phyloP scores from a whole-genome alignment of 1,140 invertebrate genomes.

The Saxidomus purpurata region DNA sequence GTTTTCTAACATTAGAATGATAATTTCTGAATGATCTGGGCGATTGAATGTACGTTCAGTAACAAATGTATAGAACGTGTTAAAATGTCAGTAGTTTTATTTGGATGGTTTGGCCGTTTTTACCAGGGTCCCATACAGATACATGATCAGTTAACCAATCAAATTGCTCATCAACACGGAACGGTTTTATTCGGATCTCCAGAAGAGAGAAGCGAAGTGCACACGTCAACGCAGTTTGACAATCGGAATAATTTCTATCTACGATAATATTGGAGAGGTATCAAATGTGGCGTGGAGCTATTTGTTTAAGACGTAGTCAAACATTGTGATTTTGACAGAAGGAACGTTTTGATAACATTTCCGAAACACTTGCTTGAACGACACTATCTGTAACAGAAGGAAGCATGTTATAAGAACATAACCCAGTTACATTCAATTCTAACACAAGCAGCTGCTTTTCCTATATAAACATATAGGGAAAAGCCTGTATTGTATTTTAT shows the following conservation, averaged over 20 bases:
- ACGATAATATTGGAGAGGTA: slow-evolving; percentile 21
- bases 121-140: background rate
- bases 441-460: too few species aligned
- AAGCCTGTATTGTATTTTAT: too few species aligned
- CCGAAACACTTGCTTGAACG: background rate
- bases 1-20: too few species aligned
- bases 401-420: background rate
- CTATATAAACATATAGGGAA: too few species aligned
- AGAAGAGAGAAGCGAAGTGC: slow-evolving; percentile 54
- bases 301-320: background rate
- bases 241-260: background rate
- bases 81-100: background rate
- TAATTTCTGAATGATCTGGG: too few species aligned
- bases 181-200: slow-evolving; percentile 39
- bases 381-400: background rate
- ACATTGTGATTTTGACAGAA: slow-evolving; percentile 53
- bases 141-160: slow-evolving; percentile 46
- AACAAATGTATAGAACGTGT: too few species aligned
- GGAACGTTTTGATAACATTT: slow-evolving; percentile 17
- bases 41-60: too few species aligned
- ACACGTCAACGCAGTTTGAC: slow-evolving; percentile 60
- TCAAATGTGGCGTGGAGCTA: slow-evolving; percentile 42
- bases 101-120: slow-evolving; percentile 31
- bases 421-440: background rate
- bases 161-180: slow-evolving; percentile 53